A percentile compares a stretch with the other conserved stretches of the same genome.
These are phyloP conservation scores for Potamilus streckersoni DNA, from an alignment of 1,140 invertebrate genomes.

Conservation along the genomic window DNA sequence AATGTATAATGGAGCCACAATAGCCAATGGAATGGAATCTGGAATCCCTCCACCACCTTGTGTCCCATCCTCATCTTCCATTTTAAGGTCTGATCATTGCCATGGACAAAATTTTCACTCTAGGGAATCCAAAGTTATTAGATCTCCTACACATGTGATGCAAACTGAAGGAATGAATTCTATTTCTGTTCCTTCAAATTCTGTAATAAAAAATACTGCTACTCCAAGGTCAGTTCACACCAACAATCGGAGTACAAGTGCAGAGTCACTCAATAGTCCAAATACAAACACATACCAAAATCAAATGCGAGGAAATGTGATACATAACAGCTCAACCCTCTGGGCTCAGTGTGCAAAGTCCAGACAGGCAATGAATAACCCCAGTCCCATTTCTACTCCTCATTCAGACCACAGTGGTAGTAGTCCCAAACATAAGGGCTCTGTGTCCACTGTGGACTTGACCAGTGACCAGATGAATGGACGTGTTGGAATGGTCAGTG, in stretches of 20 bases:
- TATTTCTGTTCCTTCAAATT: constrained; percentile 45
- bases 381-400: constrained; percentile 40
- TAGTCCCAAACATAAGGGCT: constrained; percentile 37
- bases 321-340: constrained; percentile 33
- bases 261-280: constrained; percentile 25
- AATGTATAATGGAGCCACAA: constrained; percentile 44
- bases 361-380: constrained; percentile 28
- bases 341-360: constrained; percentile 45
- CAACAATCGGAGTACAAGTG: constrained; percentile 35
- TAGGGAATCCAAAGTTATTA: constrained; percentile 41
- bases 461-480: constrained; percentile 21
- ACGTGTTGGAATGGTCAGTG: constrained; percentile 7
- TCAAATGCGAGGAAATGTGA: constrained; percentile 35
- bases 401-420: constrained; percentile 35
- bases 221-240: constrained; percentile 31
- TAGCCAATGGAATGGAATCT: constrained; percentile 30
- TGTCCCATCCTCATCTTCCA: constrained; percentile 19
- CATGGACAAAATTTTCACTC: constrained; percentile 24
- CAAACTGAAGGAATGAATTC: constrained; percentile 24
- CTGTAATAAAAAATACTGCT: constrained; percentile 59
- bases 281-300: constrained; percentile 34
- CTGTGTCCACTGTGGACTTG: constrained; percentile 17
- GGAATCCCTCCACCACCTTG: constrained; percentile 18
- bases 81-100: constrained; percentile 13
- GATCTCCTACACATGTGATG: constrained; percentile 30